Base-by-base conservation (phyloP, 2,113 vertebrate species). In the Gnathonemus echidnorhynchus region DNA sequence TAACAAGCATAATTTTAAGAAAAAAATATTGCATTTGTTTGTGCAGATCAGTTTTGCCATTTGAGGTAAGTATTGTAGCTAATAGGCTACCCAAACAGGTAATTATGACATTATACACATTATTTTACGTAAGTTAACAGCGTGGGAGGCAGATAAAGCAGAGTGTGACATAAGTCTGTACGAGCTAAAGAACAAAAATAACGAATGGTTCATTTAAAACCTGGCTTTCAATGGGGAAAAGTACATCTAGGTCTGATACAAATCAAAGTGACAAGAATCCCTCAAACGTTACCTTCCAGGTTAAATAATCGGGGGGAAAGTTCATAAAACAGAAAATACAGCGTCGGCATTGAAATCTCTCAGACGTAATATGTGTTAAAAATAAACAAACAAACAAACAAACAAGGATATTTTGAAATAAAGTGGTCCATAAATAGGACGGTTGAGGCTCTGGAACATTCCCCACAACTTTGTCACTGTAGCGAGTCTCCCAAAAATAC, bases 371-470 rank as follows among this genome's bases (percentile, higher is more conserved):
- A 90, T 5, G 84, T 86, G 92, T 94, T 92, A 88, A 91, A 93
- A 91, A 91, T 91, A 92, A 91, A 93, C 83, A 92, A 91, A 92
- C 49, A 62, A 95, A 92, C 92, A 95, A 91, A 94, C 92, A 94
- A 91, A 93, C 89, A 91, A 77, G 31, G 48, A 39, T 89, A 90
- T 90, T 91, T 85, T 93, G 91, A 91, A 93, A 93, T 91, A 90
- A 66, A 90, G 92, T 91, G 91, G 93, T 93, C 92, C 93, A 91
- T 95, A 95, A 95, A 95, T 94, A 94, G 93, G 93, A 95, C 94
- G 93, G 95, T 95, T 95, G 92, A 94, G 94, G 94, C 92, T 89
- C 93, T 96, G 96, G 95, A 96, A 96, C 95, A 96, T 95, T 96
- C 95, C 95, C 95, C 93, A 95, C 92, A 95, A 91, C 93, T 94